Base-by-base conservation (phyloP, 2,888 invertebrate genomes). In the Cheilosia pagana region DNA sequence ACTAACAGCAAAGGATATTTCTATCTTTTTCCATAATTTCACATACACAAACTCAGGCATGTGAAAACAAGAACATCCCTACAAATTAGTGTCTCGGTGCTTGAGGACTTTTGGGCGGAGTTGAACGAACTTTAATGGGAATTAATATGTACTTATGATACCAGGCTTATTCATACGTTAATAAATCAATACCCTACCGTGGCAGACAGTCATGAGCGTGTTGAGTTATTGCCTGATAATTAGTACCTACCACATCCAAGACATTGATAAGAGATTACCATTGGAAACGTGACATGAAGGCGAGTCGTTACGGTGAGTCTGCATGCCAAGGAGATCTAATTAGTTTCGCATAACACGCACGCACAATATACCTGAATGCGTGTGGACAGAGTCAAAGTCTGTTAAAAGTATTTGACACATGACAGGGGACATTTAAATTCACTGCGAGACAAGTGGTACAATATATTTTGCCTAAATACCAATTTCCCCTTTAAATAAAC, bases 401-500 rank as follows among this genome's bases (percentile, higher is more conserved):
- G 10, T 12, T 10, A 28, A 28, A 28, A 28, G 8, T 28, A 7
- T 8, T 28, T 8, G 8, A 28, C 28, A 8, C 28, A 2, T 7
- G 28, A 28, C 28, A 8, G 0, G 0, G 28, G 8, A 28, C 3
- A 2, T 8, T 28, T 0, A 28, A 28, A 28, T 3, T 35, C 35
- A 3, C 3, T 10, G 2, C 10, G 10, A 43, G n/a, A n/a, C 59
- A 57, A 35, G 19, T 31, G 19, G 10, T 12, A 3, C 21, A 19
- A 35, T 16, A 16, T 21, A 2, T 16, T 45, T 16, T 21, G 45
- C 60, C 45, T 55, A 39, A 57, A 79, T 62, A 72, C 45, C 67
- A 39, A 72, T 62, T 74, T 79, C 72, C 62, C 67, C 59, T 57
- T 23, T 1, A 19, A 25, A 53, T 43, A 14, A 79, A 43, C 43